Conservation (phyloP, 1,140 invertebrate species). For the Choristoneura fumiferana region DNA sequence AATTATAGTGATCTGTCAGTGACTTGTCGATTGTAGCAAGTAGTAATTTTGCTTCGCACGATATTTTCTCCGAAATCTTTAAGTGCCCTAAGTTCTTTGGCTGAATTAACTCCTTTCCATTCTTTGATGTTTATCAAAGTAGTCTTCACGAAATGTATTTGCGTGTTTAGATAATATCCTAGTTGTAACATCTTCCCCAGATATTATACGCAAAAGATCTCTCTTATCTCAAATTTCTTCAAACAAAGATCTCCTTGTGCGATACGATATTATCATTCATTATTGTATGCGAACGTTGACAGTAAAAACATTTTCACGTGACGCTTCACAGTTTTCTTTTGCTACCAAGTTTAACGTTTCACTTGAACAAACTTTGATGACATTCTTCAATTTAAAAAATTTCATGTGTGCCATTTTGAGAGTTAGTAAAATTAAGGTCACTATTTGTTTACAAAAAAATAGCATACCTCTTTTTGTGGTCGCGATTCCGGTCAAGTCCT, state of each 20-base stretch:
- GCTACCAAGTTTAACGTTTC: conserved; percentile 5
- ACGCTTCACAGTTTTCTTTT: conserved; percentile 9
- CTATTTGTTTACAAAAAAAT: background rate
- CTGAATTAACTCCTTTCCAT: no score
- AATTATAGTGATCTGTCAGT: background rate
- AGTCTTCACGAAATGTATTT: no score
- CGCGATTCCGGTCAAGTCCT: conserved; percentile 43
- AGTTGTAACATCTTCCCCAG: no score
- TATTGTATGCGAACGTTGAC: conserved; percentile 3
- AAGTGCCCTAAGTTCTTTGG: no score
- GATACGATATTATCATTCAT: conserved; percentile 6
- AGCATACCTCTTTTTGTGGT: conserved; percentile 47
- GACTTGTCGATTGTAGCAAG: no score
- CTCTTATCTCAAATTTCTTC: conserved; percentile 7
- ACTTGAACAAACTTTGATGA: conserved; percentile 8
- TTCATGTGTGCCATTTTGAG: no score
- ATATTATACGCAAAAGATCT: conserved; percentile 3
- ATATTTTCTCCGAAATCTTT: no score
- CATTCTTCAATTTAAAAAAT: conserved; percentile 6
- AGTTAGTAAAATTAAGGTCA: background rate
- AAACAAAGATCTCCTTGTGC: conserved; percentile 6
- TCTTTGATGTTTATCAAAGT: no score
- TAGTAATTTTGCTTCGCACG: no score
- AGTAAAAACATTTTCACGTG: conserved; percentile 14
- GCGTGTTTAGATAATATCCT: no score